Evolutionary conservation across 1,140 invertebrate genomes (phyloP).

Genomic region (Diplogasteroides magnus): DNA sequence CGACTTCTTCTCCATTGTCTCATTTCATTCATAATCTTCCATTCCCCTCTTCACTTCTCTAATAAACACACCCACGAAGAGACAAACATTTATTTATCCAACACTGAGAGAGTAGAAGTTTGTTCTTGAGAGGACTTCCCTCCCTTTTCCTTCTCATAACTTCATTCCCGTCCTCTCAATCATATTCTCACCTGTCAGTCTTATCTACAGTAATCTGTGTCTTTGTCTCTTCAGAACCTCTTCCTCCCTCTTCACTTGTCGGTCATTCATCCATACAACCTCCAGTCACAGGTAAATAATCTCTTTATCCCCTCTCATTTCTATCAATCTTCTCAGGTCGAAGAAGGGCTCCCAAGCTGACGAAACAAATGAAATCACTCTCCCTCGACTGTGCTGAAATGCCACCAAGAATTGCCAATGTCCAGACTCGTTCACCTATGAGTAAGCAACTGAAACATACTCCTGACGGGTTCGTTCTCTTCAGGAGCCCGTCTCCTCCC

Average conservation of each 20-base stretch:
- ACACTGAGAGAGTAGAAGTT: background rate
- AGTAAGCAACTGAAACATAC: slow-evolving; percentile 15
- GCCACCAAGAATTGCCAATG: slow-evolving; percentile 44
- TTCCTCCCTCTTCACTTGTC: background rate
- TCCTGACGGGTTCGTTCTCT: slow-evolving; percentile 14
- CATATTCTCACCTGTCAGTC: too few species aligned
- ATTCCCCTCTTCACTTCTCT: too few species aligned
- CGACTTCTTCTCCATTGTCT: too few species aligned
- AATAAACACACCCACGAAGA: too few species aligned
- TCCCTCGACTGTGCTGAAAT: slow-evolving; percentile 54
- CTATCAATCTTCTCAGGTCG: background rate
- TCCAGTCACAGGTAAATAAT: too few species aligned
- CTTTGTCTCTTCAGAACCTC: background rate
- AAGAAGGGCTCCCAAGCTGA: slow-evolving; percentile 45
- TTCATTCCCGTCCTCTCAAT: background rate
- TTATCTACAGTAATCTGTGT: background rate
- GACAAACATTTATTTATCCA: background rate
- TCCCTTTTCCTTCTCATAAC: background rate
- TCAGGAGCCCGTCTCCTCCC: background rate
- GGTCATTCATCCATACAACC: too few species aligned
- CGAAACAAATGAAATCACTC: slow-evolving; percentile 54
- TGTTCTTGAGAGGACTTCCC: background rate
- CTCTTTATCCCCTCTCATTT: background rate
- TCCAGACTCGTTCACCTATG: slow-evolving; percentile 10
- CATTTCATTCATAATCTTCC: too few species aligned